Conservation (phyloP, 2,113 vertebrate species). For the Felis catus region F.catus_Fca126_mat1.0 CM031416.1:52343001-52343500, state of each 20-base stretch:
- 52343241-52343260: background rate
- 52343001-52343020: background rate
- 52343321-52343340: background rate
- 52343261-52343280: fast-evolving
- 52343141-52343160: background rate
- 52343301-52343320: background rate
- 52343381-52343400: background rate
- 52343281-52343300: background rate
- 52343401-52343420: background rate
- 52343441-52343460: background rate
- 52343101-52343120: background rate
- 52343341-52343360: background rate
- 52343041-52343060: background rate
- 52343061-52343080: background rate
- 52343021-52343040: background rate
- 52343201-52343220: background rate
- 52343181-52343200: background rate
- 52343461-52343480: background rate
- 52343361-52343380: background rate
- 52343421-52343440: background rate
- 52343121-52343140: background rate
- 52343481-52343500: background rate
- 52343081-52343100: background rate
- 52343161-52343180: background rate
- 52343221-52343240: background rate